These are phyloP conservation scores for Halcyon chelicuti DNA, from an alignment of 2,797 vertebrate species.

Conservation along the genomic window DNA sequence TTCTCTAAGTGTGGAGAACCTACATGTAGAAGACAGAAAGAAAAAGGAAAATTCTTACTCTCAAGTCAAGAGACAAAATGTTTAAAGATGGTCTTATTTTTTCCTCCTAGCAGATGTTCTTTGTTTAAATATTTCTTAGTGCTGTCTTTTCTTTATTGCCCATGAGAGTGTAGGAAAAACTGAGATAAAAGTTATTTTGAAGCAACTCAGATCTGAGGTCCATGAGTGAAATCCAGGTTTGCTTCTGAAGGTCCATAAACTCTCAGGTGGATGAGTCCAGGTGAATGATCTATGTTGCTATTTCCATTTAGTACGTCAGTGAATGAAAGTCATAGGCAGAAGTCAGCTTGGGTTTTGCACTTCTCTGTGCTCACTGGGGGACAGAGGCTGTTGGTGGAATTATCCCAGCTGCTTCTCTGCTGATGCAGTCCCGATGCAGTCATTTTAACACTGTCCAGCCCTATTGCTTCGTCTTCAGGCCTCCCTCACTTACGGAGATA, in stretches of 20 bases:
- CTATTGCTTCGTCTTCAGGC: not conserved
- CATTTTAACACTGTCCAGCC: not conserved
- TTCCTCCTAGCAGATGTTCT: not conserved
- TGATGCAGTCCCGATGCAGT: not conserved
- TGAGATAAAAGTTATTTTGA: not conserved
- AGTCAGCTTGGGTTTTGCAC: not conserved
- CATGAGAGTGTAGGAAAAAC: not conserved
- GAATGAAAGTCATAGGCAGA: not conserved
- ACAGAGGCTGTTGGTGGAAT: not conserved
- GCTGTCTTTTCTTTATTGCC: not conserved
- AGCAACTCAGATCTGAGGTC: not conserved
- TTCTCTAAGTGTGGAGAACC: not conserved
- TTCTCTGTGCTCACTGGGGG: rapidly evolving
- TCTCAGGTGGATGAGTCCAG: not conserved
- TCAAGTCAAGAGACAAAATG: not conserved
- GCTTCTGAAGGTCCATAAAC: not conserved
- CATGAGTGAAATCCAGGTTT: not conserved
- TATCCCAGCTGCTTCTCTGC: not conserved
- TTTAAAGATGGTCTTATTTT: not conserved
- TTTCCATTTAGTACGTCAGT: not conserved
- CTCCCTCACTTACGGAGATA: not conserved
- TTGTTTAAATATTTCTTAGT: not conserved
- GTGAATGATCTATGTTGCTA: not conserved
- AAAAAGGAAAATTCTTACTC: not conserved
- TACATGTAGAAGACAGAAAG: not conserved